Evolutionary conservation across 2,888 invertebrate genomes (phyloP).

Genomic region (Deilephila porcellus): DNA sequence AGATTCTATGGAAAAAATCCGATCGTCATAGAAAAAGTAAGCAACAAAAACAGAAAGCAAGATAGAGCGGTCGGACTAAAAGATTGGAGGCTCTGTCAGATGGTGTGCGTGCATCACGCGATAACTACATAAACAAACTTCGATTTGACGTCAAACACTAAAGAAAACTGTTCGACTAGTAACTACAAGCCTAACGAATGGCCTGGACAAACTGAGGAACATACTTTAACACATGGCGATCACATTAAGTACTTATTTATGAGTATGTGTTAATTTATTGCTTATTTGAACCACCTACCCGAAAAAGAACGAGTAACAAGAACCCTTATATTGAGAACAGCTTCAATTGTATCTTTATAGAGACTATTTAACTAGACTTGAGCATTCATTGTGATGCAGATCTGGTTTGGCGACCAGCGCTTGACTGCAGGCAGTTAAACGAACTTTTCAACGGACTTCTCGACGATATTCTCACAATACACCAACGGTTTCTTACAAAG

Average conservation of each 20-base stretch:
- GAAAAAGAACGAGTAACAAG: background rate
- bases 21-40: background rate
- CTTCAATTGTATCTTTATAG: background rate
- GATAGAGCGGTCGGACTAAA: slow-evolving; percentile 48
- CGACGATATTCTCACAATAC: background rate
- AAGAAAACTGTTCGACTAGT: slow-evolving; percentile 31
- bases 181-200: slow-evolving; percentile 18
- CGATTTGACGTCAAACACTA: slow-evolving; percentile 52
- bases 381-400: background rate
- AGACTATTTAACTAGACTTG: background rate
- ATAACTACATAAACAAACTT: slow-evolving; percentile 58
- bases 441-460: background rate
- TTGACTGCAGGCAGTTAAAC: background rate
- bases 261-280: too few species aligned
- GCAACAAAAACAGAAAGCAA: slow-evolving; percentile 34
- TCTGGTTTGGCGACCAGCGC: background rate
- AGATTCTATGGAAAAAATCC: background rate
- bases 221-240: too few species aligned
- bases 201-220: background rate
- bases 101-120: slow-evolving; percentile 61
- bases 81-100: slow-evolving; percentile 39
- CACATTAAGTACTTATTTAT: too few species aligned
- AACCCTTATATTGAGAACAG: background rate
- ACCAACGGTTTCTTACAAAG: background rate
- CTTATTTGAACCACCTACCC: too few species aligned